Conservation (phyloP, 1,140 invertebrate genomes). For the Spodoptera frugiperda region DNA sequence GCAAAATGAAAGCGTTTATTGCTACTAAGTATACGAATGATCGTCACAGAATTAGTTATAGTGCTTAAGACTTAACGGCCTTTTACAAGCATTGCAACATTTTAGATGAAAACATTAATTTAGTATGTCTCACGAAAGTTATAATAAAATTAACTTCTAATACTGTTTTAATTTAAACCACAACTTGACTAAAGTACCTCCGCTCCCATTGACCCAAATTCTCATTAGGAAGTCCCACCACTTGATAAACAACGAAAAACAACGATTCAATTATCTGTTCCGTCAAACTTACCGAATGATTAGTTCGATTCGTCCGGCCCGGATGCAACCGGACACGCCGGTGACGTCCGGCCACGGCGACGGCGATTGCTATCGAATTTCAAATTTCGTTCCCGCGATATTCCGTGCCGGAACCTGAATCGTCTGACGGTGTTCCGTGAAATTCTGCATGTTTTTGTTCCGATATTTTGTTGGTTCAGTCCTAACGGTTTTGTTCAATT, state of each 20-base stretch:
- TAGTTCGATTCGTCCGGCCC: slow-evolving; percentile 41
- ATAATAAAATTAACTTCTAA: too few relatives aligned
- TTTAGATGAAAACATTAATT: too few relatives aligned
- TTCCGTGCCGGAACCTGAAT: slow-evolving; percentile 29
- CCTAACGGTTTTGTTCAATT: slow-evolving; percentile 17
- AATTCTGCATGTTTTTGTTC: slow-evolving; percentile 35
- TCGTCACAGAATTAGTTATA: too few relatives aligned
- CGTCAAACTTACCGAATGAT: slow-evolving; percentile 47
- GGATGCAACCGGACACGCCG: slow-evolving; percentile 53
- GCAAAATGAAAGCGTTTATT: too few relatives aligned
- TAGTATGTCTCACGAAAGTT: too few relatives aligned
- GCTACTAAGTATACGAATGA: too few relatives aligned
- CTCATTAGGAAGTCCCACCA: neutral
- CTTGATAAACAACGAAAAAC: neutral
- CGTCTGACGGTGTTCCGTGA: neutral
- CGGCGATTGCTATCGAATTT: slow-evolving; percentile 58
- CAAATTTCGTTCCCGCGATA: slow-evolving; percentile 53
- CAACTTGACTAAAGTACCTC: too few relatives aligned
- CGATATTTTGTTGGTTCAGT: slow-evolving; percentile 1
- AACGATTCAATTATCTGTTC: slow-evolving; percentile 25
- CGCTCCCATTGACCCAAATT: neutral
- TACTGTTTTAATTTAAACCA: too few relatives aligned
- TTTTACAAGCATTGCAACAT: too few relatives aligned
- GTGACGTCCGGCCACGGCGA: slow-evolving; percentile 46
- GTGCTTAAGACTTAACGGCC: too few relatives aligned